Percentiles rank a stretch among this genome's conserved stretches.
Evolutionary conservation across 23 tunicate species (phyloP).

Genomic region (Phallusia fumigata): DNA sequence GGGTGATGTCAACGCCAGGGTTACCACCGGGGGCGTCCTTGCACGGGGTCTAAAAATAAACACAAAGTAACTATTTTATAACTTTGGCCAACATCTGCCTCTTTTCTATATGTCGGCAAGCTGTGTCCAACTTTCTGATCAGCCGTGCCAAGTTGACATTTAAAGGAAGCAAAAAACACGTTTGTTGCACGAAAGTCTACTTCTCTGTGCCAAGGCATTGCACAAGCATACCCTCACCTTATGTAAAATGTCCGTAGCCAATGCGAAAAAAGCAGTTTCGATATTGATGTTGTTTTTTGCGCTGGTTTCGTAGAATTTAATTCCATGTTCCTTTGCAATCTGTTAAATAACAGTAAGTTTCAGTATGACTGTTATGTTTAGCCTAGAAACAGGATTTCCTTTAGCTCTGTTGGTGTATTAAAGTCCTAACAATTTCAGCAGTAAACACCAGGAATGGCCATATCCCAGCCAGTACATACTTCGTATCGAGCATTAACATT

Average conservation of each 20-base stretch:
- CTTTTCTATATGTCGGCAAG: too few species aligned
- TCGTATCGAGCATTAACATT: too few species aligned
- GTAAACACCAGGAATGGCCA: too few species aligned
- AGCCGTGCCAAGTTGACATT: not conserved
- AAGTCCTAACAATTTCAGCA: too few species aligned
- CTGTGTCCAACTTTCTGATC: not conserved
- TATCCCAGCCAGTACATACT: too few species aligned
- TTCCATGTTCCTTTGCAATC: slow-evolving; percentile 97
- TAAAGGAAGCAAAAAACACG: not conserved
- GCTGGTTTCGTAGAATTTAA: slow-evolving; percentile 92
- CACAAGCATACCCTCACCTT: slow-evolving; percentile 41
- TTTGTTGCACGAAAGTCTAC: not conserved
- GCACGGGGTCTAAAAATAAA: slow-evolving; percentile 23
- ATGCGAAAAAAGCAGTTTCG: slow-evolving; percentile 92
- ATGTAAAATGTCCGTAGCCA: slow-evolving; percentile 90
- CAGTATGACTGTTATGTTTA: too few species aligned
- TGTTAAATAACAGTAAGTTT: slow-evolving; percentile 7
- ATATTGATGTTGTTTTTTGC: slow-evolving; percentile 98
- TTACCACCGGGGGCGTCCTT: slow-evolving; percentile 17
- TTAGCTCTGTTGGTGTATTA: too few species aligned
- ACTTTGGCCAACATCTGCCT: too few species aligned
- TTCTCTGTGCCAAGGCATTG: not conserved
- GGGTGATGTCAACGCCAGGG: slow-evolving; percentile 13
- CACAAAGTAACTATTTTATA: too few species aligned
- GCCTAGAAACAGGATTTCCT: too few species aligned